Evolutionary conservation across 2,888 invertebrate species (phyloP).

Genomic region (Phortica magna): DNA sequence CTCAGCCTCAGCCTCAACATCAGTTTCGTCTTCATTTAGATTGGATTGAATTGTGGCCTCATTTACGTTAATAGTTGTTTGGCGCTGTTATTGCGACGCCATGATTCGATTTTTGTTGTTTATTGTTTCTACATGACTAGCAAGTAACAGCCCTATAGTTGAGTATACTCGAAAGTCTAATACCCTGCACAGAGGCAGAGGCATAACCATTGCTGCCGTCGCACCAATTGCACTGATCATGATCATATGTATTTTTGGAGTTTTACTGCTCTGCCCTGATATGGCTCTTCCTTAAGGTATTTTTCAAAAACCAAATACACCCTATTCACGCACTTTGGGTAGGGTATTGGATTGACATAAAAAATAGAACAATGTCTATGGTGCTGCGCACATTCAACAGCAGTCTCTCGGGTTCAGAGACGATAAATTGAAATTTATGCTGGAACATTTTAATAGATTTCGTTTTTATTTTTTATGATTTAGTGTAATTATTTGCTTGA

Average conservation of each 20-base stretch:
- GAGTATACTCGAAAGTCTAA: neutral
- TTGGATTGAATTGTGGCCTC: conserved; percentile 53
- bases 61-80: conserved; percentile 47
- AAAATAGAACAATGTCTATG: conserved; percentile 16
- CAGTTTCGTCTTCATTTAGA: conserved; percentile 34
- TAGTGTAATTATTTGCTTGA: conserved; percentile 58
- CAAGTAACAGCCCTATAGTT: neutral
- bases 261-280: neutral
- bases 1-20: conserved; percentile 41
- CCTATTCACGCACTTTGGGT: neutral
- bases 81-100: conserved; percentile 30
- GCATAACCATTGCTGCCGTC: too few species aligned
- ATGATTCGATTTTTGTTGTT: conserved; percentile 45
- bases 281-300: neutral
- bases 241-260: neutral
- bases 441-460: conserved; percentile 68
- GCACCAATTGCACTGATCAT: too few species aligned
- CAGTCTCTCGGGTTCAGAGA: neutral
- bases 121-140: conserved; percentile 29
- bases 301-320: neutral
- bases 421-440: conserved; percentile 71
- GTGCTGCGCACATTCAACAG: neutral
- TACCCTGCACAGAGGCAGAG: neutral
- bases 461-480: conserved; percentile 59
- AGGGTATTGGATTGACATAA: neutral